Base-by-base conservation (phyloP, 2,888 invertebrate genomes). In the Tupiocoris notatus region DNA sequence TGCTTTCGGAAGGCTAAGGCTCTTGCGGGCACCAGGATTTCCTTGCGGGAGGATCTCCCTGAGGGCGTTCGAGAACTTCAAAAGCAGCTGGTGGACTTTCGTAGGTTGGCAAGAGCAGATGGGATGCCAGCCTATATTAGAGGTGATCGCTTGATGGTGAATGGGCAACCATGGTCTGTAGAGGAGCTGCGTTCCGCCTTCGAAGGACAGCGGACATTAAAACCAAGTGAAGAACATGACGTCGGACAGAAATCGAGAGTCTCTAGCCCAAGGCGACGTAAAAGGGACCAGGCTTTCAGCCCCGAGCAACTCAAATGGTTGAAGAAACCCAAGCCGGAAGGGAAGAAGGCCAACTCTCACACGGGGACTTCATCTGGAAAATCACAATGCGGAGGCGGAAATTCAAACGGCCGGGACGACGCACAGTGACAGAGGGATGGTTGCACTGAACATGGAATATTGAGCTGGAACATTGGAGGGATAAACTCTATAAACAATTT, bases 41-140 rank as follows among this genome's bases (percentile, higher is more conserved):
- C 54, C 1, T 12, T 67, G 21, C 54, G 67, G 21, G 20, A 56
- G 9, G 67, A 67, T 67, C 56, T 67, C 1, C 20, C 67, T 12
- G 18, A 39, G 17, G 54, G 9, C 2, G 20, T 67, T 12, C 54
- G 67, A 2, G 7, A 67, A 6, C 54, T 20, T 56, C 67, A 67
- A 54, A 67, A n/a, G 56, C 21, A 39, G 54, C 56, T 67, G 54
- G 9, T n/a, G 2, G 12, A 6, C 1, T 65, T 9, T 65, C 67
- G 56, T 20, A 67, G 12, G 3, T 12, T 12, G 2, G 67, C 67
- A 1, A 67, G 17, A 20, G 20, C 54, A n/a, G 67, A 67, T 57
- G 67, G 67, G 9, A 39, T 56, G 67, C 9, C 54, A 2, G 67
- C 67, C 7, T 67, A 56, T 57, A 39, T 67, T 6, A 17, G 67